Evolutionary conservation across 2,797 vertebrate species (phyloP).

Genomic region (Leucoraja ocellata): DNA sequence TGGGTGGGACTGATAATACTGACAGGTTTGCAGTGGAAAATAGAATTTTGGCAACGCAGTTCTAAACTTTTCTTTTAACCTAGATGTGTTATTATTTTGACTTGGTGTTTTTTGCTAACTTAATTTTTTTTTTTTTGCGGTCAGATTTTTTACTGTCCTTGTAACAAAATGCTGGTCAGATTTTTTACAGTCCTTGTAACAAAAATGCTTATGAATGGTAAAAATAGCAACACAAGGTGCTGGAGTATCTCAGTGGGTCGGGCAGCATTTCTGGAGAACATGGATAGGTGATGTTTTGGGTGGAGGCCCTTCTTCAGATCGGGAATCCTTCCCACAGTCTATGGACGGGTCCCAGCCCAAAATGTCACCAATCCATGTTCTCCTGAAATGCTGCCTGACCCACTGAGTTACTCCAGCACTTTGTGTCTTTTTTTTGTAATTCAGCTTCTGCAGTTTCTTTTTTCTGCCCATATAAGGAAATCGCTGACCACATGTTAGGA

Average conservation of each 20-base stretch:
- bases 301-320: too few relatives aligned
- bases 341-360: too few relatives aligned
- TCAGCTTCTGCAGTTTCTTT: too few relatives aligned
- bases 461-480: neutral
- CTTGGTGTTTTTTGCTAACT: neutral
- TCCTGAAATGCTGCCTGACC: too few relatives aligned
- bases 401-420: too few relatives aligned
- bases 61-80: neutral
- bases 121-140: neutral
- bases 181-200: neutral
- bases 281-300: too few relatives aligned
- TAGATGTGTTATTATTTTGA: neutral
- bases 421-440: too few relatives aligned
- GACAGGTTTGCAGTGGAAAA: neutral
- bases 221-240: too few relatives aligned
- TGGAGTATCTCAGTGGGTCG: too few relatives aligned
- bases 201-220: neutral
- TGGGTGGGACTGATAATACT: neutral
- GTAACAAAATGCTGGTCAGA: neutral
- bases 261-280: too few relatives aligned
- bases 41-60: neutral
- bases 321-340: too few relatives aligned
- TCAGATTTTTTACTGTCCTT: neutral
- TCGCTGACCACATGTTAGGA: neutral
- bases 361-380: too few relatives aligned